Conservation (phyloP, 2,888 invertebrate genomes). For the Physocephala rufipes region DNA sequence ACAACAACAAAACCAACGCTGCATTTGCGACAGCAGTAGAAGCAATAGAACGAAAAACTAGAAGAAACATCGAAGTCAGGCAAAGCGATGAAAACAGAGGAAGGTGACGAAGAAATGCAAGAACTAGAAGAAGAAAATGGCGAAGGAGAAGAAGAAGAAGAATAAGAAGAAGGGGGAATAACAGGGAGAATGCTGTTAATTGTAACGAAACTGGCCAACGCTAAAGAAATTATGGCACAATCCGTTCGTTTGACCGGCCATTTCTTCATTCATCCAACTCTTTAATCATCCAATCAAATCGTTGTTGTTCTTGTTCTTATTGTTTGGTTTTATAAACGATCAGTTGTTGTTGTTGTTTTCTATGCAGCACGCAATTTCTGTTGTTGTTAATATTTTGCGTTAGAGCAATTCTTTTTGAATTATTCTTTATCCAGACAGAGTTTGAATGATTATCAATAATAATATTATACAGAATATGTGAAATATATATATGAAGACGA, state of each 20-base stretch:
- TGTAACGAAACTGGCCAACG: conserved; percentile 4
- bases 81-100: background rate
- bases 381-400: background rate
- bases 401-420: conserved; percentile 39
- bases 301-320: conserved; percentile 9
- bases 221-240: conserved; percentile 13
- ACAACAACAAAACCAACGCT: too few species aligned
- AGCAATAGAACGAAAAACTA: too few species aligned
- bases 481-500: too few species aligned
- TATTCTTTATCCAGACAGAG: conserved; percentile 36
- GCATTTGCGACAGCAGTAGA: too few species aligned
- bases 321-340: background rate
- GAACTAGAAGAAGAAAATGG: background rate
- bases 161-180: background rate
- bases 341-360: conserved; percentile 18
- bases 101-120: background rate
- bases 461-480: too few species aligned
- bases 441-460: conserved; percentile 11
- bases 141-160: background rate
- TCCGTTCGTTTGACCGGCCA: conserved; percentile 26
- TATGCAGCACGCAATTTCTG: background rate
- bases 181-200: conserved; percentile 5
- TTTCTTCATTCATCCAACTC: too few species aligned
- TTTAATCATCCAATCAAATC: too few species aligned
- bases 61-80: too few species aligned